Conservation (phyloP, 1,140 invertebrate species). For the Varroa destructor region DNA sequence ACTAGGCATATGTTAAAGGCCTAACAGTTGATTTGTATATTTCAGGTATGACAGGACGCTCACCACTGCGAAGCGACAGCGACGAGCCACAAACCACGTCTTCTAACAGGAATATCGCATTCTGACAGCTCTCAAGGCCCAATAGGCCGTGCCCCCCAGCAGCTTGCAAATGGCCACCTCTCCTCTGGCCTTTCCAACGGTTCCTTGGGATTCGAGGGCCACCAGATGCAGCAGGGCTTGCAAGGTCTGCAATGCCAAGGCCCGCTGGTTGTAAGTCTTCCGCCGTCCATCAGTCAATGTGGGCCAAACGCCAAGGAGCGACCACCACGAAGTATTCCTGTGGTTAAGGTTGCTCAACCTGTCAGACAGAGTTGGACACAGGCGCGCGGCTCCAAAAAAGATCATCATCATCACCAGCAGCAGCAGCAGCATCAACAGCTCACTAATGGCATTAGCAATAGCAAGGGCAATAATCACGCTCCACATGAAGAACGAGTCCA, state of each 20-base stretch:
- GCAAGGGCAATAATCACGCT: too few species aligned
- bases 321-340: neutral
- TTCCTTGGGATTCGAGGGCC: conserved; percentile 5
- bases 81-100: conserved; percentile 12
- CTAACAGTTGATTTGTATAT: too few species aligned
- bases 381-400: conserved; percentile 15
- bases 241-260: conserved; percentile 16
- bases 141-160: too few species aligned
- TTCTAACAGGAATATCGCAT: too few species aligned
- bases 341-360: conserved; percentile 15
- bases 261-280: conserved; percentile 12
- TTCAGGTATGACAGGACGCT: conserved; percentile 25
- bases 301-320: conserved; percentile 1
- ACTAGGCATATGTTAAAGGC: too few species aligned
- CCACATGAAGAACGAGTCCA: conserved; percentile 10
- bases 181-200: neutral
- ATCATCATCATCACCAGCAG: neutral
- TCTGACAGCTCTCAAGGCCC: too few species aligned
- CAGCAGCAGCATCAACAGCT: too few species aligned
- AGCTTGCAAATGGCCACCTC: too few species aligned
- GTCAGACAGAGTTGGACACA: conserved; percentile 24
- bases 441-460: too few species aligned
- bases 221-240: conserved; percentile 5
- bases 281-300: conserved; percentile 10
- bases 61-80: conserved; percentile 25